Evolutionary conservation across 2,888 invertebrate species (phyloP).

Genomic region (Sesia bembeciformis): DNA sequence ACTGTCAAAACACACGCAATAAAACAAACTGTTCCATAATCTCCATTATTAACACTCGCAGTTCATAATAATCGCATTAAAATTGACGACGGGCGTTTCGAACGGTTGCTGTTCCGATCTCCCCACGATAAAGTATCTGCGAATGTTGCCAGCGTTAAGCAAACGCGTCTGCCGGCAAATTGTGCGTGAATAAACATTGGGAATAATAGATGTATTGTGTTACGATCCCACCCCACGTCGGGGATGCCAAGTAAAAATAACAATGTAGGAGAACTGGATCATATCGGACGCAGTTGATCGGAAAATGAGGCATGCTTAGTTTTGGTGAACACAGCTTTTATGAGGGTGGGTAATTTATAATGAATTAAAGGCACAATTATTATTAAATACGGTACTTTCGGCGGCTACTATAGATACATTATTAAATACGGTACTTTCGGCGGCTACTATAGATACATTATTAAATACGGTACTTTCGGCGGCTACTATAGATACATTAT

Average conservation of each 20-base stretch:
- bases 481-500: no score
- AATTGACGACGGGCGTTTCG: constrained; percentile 9
- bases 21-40: constrained; percentile 3
- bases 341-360: no score
- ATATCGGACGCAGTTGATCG: constrained; percentile 16
- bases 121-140: constrained; percentile 12
- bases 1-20: no score
- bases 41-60: constrained; percentile 7
- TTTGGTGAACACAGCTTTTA: no score
- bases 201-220: constrained; percentile 67
- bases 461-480: no score
- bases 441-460: no score
- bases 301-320: constrained; percentile 21
- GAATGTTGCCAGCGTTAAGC: constrained; percentile 58
- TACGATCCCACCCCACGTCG: constrained; percentile 23
- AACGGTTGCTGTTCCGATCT: constrained; percentile 7
- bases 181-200: constrained; percentile 68
- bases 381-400: no score
- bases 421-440: no score
- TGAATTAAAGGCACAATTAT: no score
- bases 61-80: constrained; percentile 42
- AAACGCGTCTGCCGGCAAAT: constrained; percentile 58
- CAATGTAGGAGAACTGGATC: constrained; percentile 3
- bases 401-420: no score
- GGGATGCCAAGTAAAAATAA: constrained; percentile 4